Base-by-base conservation (phyloP, 2,797 vertebrate species). In the Microctenopoma steveboyesi region DNA sequence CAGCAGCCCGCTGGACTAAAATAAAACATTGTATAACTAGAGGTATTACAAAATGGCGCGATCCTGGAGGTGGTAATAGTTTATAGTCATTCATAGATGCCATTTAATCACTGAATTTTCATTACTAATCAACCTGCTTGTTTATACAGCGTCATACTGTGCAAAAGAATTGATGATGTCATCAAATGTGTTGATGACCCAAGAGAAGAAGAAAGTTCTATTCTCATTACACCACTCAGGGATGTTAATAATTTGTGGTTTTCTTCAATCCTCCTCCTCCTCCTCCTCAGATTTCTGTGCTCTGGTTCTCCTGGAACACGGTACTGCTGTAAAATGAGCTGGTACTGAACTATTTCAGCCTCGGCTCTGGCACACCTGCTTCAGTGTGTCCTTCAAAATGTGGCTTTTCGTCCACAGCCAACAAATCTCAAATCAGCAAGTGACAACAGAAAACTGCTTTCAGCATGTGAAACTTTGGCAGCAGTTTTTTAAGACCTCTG, bases 281-380 rank as follows among this genome's bases (percentile, higher is more conserved):
- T 60, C 63, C 28, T 70, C 43, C 82, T 83, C 77, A 47, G 60
- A 82, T 89, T 86, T 91, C 67, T 76, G 25, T 66, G 80, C 64
- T 74, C 56, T 16, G 18, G 74, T 62, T 48, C 56, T 78, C 13
- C 63, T 83, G 85, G 72, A 86, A 81, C 76, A 72, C 72, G 75
- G 39, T 76, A 22, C 53, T 1, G 16, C 66, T 76, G 64, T 78
- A 83, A 91, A 83, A 68, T 47, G 70, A 92, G 72, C 79, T 78
- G 51, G 66, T 14, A 18, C 16, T 22, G 68, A 27, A 69, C 59
- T 65, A 25, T 70, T 80, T 84, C 52, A 68, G 72, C 72, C 76
- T 81, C 9, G 40, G 54, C 67, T 76, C 52, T 60, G 72, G 70
- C 72, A 74, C 55, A 68, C 54, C 64, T 61, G 54, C 30, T 55